Conservation (phyloP, 2,888 invertebrate genomes). For the Zygogramma bicolorata region DNA sequence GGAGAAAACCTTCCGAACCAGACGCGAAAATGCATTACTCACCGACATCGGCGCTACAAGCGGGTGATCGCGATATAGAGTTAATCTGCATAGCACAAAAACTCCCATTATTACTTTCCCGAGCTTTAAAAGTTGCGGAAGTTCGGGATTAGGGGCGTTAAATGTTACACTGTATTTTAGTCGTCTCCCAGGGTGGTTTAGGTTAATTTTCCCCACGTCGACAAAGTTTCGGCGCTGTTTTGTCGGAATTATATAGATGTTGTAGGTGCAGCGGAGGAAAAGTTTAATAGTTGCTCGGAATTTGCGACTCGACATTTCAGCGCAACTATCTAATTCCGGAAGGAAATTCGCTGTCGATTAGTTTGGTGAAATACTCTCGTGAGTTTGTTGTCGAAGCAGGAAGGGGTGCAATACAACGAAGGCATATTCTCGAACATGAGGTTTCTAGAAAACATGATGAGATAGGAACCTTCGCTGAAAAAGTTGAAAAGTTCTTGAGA, state of each 20-base stretch:
- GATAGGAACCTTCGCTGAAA: too few species aligned
- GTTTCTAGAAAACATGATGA: too few species aligned
- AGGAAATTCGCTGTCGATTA: not conserved
- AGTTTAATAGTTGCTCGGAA: not conserved
- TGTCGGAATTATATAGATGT: not conserved
- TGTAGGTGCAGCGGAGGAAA: not conserved
- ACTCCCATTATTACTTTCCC: not conserved
- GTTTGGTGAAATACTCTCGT: not conserved
- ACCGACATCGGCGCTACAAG: not conserved
- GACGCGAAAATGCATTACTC: slow-evolving; percentile 3
- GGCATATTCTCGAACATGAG: too few species aligned
- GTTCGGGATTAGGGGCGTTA: not conserved
- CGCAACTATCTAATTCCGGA: not conserved
- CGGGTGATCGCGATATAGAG: not conserved
- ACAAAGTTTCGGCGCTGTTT: not conserved
- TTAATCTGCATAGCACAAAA: slow-evolving; percentile 1
- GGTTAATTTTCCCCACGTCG: slow-evolving; percentile 9
- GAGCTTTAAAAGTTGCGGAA: not conserved
- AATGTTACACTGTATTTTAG: slow-evolving; percentile 1
- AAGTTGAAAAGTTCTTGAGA: too few species aligned
- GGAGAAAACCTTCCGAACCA: not conserved
- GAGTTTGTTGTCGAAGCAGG: not conserved
- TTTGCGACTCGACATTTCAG: not conserved
- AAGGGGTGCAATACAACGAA: too few species aligned
- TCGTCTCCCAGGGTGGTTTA: slow-evolving; percentile 1